Evolutionary conservation across 2,888 invertebrate species (phyloP).

Genomic region (Acanthosepion pharaonis): DNA sequence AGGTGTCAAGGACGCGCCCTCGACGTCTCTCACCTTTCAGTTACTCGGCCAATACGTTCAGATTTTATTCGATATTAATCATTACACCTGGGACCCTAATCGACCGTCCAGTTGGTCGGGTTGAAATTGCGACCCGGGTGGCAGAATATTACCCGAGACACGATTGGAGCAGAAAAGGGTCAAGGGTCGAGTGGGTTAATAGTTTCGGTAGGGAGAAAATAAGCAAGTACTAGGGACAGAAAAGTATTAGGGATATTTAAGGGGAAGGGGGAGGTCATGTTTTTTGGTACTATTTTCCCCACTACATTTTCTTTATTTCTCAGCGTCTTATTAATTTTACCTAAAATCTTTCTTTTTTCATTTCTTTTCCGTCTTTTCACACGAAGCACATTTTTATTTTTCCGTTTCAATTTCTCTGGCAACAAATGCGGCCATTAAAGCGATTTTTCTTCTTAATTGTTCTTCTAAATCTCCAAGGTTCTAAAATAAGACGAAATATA

Average conservation of each 20-base stretch:
- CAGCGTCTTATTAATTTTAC: not conserved
- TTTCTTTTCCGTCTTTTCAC: no score
- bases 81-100: conserved; percentile 33
- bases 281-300: not conserved
- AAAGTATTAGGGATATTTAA: not conserved
- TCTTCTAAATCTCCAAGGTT: not conserved
- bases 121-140: not conserved
- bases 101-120: not conserved
- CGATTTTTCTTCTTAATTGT: not conserved
- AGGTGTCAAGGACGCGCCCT: not conserved
- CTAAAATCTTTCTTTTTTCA: no score
- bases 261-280: not conserved
- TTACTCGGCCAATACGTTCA: not conserved
- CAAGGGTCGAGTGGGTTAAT: not conserved
- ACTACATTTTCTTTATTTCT: not conserved
- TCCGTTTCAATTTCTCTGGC: not conserved
- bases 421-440: not conserved
- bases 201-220: not conserved
- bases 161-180: not conserved
- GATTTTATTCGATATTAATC: conserved; percentile 33
- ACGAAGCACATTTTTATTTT: not conserved
- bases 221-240: not conserved
- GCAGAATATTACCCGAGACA: not conserved
- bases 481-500: not conserved
- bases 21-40: not conserved